A percentile compares a stretch with the other conserved stretches of the same genome.
phyloP scores from a whole-genome alignment of 2,113 vertebrate species.

The Oryctolagus cuniculus region DNA sequence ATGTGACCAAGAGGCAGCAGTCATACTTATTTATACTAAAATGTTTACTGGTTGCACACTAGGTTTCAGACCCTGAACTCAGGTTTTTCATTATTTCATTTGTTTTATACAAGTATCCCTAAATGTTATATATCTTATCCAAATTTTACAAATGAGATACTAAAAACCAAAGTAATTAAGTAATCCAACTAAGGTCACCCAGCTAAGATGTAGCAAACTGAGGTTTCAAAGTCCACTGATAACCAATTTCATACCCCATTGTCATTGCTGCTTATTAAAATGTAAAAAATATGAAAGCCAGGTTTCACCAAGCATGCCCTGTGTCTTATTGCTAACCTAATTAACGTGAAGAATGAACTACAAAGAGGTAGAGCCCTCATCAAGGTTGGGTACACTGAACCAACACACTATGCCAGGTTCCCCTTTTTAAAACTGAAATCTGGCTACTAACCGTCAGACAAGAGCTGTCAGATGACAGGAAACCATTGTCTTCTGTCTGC shows the following conservation, averaged over 20 bases:
- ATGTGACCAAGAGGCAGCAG: neutral
- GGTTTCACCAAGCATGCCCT: neutral
- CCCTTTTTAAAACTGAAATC: neutral
- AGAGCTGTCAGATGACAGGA: neutral
- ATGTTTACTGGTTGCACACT: neutral
- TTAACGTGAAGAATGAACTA: neutral
- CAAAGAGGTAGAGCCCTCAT: neutral
- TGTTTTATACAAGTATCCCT: neutral
- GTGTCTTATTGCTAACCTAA: neutral
- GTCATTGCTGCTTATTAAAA: neutral
- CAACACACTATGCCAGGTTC: neutral
- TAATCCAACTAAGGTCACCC: neutral
- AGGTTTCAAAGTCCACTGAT: neutral
- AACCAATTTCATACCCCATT: neutral
- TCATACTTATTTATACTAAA: neutral
- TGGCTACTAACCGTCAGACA: neutral
- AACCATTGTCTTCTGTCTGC: neutral
- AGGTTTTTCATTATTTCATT: neutral
- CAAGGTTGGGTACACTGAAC: neutral
- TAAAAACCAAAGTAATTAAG: slow-evolving; percentile 5
- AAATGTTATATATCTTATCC: neutral
- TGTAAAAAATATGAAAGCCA: neutral
- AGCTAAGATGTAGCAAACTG: neutral
- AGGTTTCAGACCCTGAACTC: slow-evolving; percentile 21
- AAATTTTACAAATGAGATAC: neutral